Conservation (phyloP, 2,797 vertebrate genomes). For the Crenichthys baileyi region DNA sequence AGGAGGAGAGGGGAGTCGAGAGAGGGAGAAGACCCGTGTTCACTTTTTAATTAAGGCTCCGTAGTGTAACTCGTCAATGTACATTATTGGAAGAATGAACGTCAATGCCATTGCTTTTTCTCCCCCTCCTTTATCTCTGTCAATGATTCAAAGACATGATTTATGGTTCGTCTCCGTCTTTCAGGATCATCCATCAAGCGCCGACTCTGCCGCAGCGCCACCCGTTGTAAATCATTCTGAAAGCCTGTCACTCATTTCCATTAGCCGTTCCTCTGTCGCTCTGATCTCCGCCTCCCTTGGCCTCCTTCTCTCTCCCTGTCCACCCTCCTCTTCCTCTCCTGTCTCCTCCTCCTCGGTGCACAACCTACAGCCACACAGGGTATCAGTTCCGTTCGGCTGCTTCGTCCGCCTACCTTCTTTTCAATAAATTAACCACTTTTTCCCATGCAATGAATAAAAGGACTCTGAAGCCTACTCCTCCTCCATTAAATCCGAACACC, state of each 20-base stretch:
- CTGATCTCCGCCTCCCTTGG: slow-evolving; percentile 80
- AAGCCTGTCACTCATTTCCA: slow-evolving; percentile 99
- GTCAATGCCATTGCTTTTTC: slow-evolving; percentile 98
- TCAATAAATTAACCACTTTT: slow-evolving; percentile 85
- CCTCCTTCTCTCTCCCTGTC: slow-evolving; percentile 40
- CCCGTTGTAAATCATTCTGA: slow-evolving; percentile 99
- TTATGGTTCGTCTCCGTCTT: slow-evolving; percentile 99
- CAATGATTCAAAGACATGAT: slow-evolving; percentile 99
- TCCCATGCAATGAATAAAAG: slow-evolving; percentile 77
- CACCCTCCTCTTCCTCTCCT: slow-evolving; percentile 21
- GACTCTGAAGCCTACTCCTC: slow-evolving; percentile 72
- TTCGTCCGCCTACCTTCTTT: slow-evolving; percentile 81
- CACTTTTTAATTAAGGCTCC: slow-evolving; percentile 99
- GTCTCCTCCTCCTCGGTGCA: slow-evolving; percentile 63
- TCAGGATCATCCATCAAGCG: slow-evolving; percentile 99
- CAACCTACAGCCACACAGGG: slow-evolving; percentile 78
- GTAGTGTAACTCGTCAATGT: slow-evolving; percentile 99
- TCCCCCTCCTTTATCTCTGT: slow-evolving; percentile 99
- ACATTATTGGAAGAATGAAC: slow-evolving; percentile 99
- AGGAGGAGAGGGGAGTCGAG: slow-evolving; percentile 32
- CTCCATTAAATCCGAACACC: slow-evolving; percentile 77
- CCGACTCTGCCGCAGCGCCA: slow-evolving; percentile 96
- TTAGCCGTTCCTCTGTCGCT: slow-evolving; percentile 91
- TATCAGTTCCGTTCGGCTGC: slow-evolving; percentile 83
- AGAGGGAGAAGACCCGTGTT: slow-evolving; percentile 76